Conservation (phyloP, 2,797 vertebrate genomes). For the Cephalopachus bancanus region DNA sequence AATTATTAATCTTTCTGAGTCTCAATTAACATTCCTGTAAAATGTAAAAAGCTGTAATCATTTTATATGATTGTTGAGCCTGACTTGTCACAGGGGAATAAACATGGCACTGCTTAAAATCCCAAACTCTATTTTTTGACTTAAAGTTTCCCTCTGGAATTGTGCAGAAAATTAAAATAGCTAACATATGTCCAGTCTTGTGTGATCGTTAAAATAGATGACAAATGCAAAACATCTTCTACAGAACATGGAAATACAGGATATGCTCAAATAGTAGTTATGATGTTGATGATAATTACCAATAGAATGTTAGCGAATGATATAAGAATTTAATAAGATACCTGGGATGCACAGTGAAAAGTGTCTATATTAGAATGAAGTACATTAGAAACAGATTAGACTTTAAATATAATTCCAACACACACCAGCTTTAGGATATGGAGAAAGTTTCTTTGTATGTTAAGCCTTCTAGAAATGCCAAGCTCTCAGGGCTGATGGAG, state of each 20-base stretch:
- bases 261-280: not conserved
- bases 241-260: not conserved
- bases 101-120: not conserved
- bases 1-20: not conserved
- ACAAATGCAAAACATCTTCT: not conserved
- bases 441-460: not conserved
- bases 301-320: not conserved
- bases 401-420: not conserved
- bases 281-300: not conserved
- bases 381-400: not conserved
- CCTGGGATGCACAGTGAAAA: no score
- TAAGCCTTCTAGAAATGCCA: not conserved
- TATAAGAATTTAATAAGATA: not conserved
- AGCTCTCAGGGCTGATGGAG: not conserved
- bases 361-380: not conserved
- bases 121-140: not conserved
- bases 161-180: not conserved
- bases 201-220: not conserved
- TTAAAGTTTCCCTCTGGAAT: not conserved
- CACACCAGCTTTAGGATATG: not conserved
- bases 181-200: rapidly evolving
- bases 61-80: not conserved
- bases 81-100: not conserved
- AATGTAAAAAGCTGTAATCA: not conserved
- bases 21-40: not conserved